Evolutionary conservation across 2,888 invertebrate genomes (phyloP).

Genomic region (Lottia gigantea): DNA sequence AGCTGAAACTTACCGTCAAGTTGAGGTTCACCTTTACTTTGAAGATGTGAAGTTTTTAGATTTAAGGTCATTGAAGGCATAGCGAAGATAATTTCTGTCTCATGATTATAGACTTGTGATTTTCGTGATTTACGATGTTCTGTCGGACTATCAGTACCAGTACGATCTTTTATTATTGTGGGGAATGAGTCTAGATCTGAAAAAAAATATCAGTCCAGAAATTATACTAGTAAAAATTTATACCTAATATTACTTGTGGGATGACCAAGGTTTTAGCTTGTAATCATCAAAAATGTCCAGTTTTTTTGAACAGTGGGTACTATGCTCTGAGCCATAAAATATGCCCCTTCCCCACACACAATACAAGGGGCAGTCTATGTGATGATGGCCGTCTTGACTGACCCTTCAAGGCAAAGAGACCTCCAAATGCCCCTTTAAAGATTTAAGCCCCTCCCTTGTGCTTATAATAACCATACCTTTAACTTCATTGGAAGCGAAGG

Average conservation of each 20-base stretch:
- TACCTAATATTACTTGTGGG: too few relatives aligned
- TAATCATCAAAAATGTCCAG: too few relatives aligned
- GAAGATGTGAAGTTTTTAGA: constrained; percentile 91
- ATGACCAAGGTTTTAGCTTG: too few relatives aligned
- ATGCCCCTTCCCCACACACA: too few relatives aligned
- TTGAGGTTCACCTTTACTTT: constrained; percentile 73
- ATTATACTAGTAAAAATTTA: too few relatives aligned
- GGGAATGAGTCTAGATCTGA: constrained; percentile 91
- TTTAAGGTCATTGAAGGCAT: constrained; percentile 92
- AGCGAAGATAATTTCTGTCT: constrained; percentile 94
- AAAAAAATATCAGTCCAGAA: constrained; percentile 25
- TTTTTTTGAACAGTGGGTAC: too few relatives aligned
- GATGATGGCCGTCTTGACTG: too few relatives aligned
- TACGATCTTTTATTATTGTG: constrained; percentile 80
- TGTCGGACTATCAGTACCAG: constrained; percentile 48
- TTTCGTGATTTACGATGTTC: constrained; percentile 51
- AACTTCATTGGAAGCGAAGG: constrained; percentile 92
- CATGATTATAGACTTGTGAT: constrained; percentile 60
- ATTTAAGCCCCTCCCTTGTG: too few relatives aligned
- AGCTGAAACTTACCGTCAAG: constrained; percentile 57
- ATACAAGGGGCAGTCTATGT: too few relatives aligned
- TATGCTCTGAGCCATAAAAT: too few relatives aligned
- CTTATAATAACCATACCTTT: constrained; percentile 77
- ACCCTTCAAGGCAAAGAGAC: too few relatives aligned
- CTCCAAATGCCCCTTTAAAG: too few relatives aligned